Conservation (phyloP, 2,113 vertebrate species). For the Halcyon senegalensis region DNA sequence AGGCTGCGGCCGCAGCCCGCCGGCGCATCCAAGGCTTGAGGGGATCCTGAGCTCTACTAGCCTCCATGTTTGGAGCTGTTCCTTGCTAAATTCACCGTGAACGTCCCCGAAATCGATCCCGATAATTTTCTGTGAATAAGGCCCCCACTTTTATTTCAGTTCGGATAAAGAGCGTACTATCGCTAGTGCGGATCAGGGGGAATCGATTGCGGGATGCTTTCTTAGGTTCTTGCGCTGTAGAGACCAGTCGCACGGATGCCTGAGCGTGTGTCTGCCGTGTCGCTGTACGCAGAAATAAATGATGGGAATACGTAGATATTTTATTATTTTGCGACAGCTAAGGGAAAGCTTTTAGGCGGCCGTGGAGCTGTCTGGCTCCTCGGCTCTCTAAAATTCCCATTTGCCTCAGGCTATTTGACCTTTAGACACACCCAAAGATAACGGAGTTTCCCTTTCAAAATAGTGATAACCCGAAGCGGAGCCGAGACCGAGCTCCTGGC, state of each 20-base stretch:
- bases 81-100: not conserved
- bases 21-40: not conserved
- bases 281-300: not conserved
- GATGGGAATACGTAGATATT: not conserved
- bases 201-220: not conserved
- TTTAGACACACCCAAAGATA: slow-evolving; percentile 14
- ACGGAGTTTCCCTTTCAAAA: not conserved
- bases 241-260: not conserved
- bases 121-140: not conserved
- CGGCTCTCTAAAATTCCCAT: slow-evolving; percentile 7
- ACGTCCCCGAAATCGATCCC: not conserved
- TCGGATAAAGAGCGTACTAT: accelerated
- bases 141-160: not conserved
- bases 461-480: not conserved
- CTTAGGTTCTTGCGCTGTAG: not conserved
- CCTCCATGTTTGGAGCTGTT: not conserved
- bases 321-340: not conserved
- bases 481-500: not conserved
- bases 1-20: not conserved
- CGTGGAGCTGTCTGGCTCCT: not conserved
- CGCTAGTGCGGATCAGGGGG: not conserved
- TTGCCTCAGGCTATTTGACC: slow-evolving; percentile 2
- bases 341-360: not conserved
- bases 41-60: not conserved
- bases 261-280: not conserved